Percentiles rank a stretch among this genome's conserved stretches.
phyloP scores from a whole-genome alignment of 2,797 vertebrate species.

The Megaceryle alcyon region DNA sequence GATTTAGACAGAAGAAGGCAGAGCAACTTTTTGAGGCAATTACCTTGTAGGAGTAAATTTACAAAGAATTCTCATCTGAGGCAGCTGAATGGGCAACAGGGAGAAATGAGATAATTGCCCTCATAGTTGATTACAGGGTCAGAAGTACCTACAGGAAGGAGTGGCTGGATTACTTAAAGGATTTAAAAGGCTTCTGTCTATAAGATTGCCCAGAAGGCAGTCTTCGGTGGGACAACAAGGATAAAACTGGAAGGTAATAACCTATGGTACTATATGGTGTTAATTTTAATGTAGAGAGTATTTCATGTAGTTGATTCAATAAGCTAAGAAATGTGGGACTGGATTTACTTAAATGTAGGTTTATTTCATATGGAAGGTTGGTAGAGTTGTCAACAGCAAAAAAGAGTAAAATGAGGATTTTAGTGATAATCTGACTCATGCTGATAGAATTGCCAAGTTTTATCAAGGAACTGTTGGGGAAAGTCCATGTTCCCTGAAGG shows the following conservation, averaged over 20 bases:
- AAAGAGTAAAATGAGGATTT: not conserved
- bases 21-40: not conserved
- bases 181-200: not conserved
- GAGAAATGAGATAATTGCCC: not conserved
- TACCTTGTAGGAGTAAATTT: not conserved
- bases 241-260: not conserved
- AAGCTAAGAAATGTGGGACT: not conserved
- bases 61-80: not conserved
- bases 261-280: not conserved
- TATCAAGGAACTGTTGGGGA: conserved; percentile 27
- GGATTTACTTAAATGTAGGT: not conserved
- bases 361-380: not conserved
- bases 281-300: not conserved
- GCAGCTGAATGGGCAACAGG: not conserved
- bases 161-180: not conserved
- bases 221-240: not conserved
- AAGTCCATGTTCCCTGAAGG: not conserved
- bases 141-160: not conserved
- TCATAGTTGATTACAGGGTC: not conserved
- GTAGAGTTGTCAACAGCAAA: not conserved
- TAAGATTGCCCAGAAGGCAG: not conserved
- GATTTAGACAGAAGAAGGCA: not conserved
- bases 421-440: not conserved
- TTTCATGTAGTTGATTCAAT: not conserved
- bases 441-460: conserved; percentile 11